Evolutionary conservation across 2,113 vertebrate genomes (phyloP).

Genomic region (Muntiacus muntjak): DNA sequence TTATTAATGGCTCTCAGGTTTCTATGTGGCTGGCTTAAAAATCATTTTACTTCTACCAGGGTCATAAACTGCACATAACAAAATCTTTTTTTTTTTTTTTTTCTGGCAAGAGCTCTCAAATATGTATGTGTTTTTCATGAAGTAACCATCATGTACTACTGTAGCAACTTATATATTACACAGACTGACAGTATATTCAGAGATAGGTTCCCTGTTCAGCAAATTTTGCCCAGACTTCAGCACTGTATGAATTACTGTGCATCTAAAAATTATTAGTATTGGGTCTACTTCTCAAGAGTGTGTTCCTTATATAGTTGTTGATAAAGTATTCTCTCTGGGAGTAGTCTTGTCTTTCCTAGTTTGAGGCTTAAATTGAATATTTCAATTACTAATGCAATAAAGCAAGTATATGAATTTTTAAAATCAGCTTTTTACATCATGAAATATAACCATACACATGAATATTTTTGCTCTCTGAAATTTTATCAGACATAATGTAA

Average conservation of each 20-base stretch:
- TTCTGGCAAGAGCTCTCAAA: background rate
- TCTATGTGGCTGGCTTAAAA: background rate
- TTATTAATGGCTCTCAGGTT: background rate
- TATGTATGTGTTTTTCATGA: background rate
- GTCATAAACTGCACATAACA: background rate
- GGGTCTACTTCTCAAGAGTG: background rate
- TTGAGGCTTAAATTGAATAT: background rate
- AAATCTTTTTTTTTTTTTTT: background rate
- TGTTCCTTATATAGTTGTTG: background rate
- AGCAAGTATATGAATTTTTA: background rate
- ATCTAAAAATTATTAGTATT: background rate
- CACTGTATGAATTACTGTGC: background rate
- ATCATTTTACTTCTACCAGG: background rate
- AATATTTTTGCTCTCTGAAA: background rate
- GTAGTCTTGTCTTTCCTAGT: background rate
- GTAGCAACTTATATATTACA: background rate
- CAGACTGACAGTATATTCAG: background rate
- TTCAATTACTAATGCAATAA: background rate
- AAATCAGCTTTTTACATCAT: background rate
- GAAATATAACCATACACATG: background rate
- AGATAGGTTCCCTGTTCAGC: background rate
- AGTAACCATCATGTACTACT: background rate
- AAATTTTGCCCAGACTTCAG: conserved; percentile 4
- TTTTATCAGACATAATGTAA: background rate
- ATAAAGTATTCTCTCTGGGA: background rate